These are phyloP conservation scores for Brachionus asplanchnoidis DNA, from an alignment of 1,140 invertebrate genomes.

Conservation along the genomic window DNA sequence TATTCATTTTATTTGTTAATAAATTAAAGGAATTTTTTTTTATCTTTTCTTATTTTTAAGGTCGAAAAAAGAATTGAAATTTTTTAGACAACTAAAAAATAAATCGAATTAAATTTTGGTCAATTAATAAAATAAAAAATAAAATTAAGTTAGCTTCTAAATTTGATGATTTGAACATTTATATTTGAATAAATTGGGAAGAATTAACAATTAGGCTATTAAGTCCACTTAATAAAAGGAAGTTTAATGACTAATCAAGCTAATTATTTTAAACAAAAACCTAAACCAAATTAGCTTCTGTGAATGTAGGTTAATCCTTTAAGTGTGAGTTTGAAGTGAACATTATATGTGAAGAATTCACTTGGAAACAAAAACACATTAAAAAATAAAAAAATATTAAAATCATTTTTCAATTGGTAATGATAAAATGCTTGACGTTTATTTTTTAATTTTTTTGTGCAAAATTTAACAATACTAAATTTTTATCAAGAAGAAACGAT, in stretches of 20 bases:
- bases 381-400: too few relatives aligned
- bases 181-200: not conserved
- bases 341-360: not conserved
- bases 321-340: not conserved
- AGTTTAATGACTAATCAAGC: not conserved
- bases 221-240: not conserved
- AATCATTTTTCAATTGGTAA: too few relatives aligned
- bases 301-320: not conserved
- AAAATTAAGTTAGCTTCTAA: not conserved
- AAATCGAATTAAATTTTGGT: not conserved
- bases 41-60: too few relatives aligned
- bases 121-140: not conserved
- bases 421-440: too few relatives aligned
- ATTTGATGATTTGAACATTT: not conserved
- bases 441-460: too few relatives aligned
- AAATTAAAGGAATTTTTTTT: too few relatives aligned
- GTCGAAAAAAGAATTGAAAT: too few relatives aligned
- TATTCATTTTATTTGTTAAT: too few relatives aligned
- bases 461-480: too few relatives aligned
- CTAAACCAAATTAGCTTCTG: not conserved
- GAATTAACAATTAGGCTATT: not conserved
- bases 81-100: too few relatives aligned
- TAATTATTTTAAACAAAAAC: not conserved
- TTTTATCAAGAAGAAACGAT: too few relatives aligned
- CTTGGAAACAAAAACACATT: not conserved